Evolutionary conservation across 2,797 vertebrate species (phyloP).

Genomic region (Xenopus petersii): DNA sequence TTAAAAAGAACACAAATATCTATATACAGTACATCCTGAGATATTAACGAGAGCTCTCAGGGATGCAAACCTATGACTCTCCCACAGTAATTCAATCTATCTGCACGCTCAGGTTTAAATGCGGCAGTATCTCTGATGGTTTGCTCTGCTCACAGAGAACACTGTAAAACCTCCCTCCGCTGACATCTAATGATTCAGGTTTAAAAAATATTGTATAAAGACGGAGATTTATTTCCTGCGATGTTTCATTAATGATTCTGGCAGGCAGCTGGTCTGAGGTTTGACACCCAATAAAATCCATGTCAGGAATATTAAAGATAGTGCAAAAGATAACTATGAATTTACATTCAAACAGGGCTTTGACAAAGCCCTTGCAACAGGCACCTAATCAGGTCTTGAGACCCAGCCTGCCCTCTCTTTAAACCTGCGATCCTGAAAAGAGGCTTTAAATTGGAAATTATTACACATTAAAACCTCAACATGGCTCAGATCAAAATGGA

Average conservation of each 20-base stretch:
- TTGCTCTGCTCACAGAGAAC: conserved; percentile 57
- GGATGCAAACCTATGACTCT: conserved; percentile 59
- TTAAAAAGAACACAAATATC: conserved; percentile 55
- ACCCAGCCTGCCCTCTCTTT: conserved; percentile 86
- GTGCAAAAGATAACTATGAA: conserved; percentile 86
- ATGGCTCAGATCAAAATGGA: conserved; percentile 91
- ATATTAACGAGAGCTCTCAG: conserved; percentile 55
- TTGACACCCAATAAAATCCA: conserved; percentile 89
- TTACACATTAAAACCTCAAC: conserved; percentile 99
- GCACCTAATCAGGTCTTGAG: conserved; percentile 87
- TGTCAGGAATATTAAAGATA: conserved; percentile 90
- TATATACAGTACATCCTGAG: conserved; percentile 51
- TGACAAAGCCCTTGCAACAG: conserved; percentile 95
- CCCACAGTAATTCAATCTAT: conserved; percentile 67
- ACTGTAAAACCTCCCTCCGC: conserved; percentile 63
- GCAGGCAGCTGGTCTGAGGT: conserved; percentile 74
- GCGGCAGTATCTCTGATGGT: conserved; percentile 58
- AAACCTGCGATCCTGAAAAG: conserved; percentile 95
- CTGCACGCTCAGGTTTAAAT: conserved; percentile 61
- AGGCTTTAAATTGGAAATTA: conserved; percentile 99
- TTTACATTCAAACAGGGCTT: conserved; percentile 95
- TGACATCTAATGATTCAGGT: conserved; percentile 76
- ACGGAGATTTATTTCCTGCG: conserved; percentile 81
- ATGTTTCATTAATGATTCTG: conserved; percentile 82
- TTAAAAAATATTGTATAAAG: conserved; percentile 72